Conservation (phyloP, 2,888 invertebrate species). For the Lepas anatifera region DNA sequence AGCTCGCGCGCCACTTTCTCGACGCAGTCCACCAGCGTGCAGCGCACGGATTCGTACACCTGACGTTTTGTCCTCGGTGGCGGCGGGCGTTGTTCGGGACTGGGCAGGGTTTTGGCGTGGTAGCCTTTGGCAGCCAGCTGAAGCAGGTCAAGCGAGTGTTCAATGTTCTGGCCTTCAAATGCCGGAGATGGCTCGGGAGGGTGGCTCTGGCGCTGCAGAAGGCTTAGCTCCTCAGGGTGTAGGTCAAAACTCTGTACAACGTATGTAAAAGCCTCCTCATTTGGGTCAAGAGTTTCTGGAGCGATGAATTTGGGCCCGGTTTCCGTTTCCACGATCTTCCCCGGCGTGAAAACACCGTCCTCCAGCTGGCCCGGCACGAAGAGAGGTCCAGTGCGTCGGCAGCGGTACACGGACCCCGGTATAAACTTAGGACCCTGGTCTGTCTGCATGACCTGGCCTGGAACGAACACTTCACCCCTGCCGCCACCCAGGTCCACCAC, state of each 20-base stretch:
- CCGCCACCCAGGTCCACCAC: slow-evolving; percentile 23
- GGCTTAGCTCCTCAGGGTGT: not conserved
- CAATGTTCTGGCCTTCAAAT: not conserved
- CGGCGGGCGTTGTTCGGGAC: not conserved
- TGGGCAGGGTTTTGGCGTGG: not conserved
- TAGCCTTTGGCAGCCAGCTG: slow-evolving; percentile 3
- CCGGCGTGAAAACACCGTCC: slow-evolving; percentile 47
- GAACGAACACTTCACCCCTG: slow-evolving; percentile 46
- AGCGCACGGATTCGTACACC: not conserved
- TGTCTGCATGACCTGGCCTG: slow-evolving; percentile 54
- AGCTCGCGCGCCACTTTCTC: not conserved
- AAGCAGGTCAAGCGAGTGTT: not conserved
- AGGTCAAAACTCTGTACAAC: not conserved
- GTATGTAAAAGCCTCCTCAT: not conserved
- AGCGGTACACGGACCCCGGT: slow-evolving; percentile 62
- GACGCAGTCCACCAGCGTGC: not conserved
- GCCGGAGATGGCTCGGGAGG: not conserved
- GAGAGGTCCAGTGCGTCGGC: slow-evolving; percentile 49
- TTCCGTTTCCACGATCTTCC: slow-evolving; percentile 43
- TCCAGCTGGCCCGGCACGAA: slow-evolving; percentile 69
- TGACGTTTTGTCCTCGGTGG: not conserved
- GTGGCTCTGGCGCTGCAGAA: not conserved
- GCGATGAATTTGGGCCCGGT: slow-evolving; percentile 34
- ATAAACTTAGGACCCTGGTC: slow-evolving; percentile 57
- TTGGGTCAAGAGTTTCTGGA: not conserved